These are phyloP conservation scores for Rotaria sp. DNA, from an alignment of 2,888 invertebrate species.

Conservation along the genomic window DNA sequence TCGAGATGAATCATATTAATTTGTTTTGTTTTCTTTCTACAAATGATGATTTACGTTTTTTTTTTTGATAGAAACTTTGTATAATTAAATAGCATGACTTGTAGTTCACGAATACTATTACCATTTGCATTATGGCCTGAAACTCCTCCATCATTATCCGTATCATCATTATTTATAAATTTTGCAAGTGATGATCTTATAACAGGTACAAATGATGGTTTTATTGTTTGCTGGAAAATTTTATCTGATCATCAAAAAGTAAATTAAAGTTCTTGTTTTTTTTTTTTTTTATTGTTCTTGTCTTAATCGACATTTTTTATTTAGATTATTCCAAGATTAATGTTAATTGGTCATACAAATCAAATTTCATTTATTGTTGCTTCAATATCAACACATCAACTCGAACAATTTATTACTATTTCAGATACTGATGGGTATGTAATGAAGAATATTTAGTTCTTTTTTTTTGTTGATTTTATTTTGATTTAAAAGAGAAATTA, in stretches of 20 bases:
- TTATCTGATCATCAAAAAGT: background rate
- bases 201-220: background rate
- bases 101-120: slow-evolving; percentile 5
- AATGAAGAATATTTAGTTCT: background rate
- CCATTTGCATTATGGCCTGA: slow-evolving; percentile 8
- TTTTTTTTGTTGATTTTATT: background rate
- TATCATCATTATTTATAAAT: background rate
- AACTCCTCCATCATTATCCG: background rate
- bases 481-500: background rate
- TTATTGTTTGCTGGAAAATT: slow-evolving; percentile 14
- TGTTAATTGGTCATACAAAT: slow-evolving; percentile 27
- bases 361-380: background rate
- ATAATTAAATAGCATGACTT: background rate
- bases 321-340: slow-evolving; percentile 28
- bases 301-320: background rate
- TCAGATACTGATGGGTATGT: slow-evolving; percentile 23
- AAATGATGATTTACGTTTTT: background rate
- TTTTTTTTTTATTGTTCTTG: background rate
- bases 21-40: background rate
- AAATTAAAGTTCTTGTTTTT: background rate
- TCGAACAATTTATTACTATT: slow-evolving; percentile 17
- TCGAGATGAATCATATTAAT: background rate
- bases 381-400: background rate
- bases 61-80: background rate
- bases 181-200: slow-evolving; percentile 3